These are phyloP conservation scores for Macaca mulatta DNA, from an alignment of 2,113 vertebrate species.

Conservation along the genomic window DNA sequence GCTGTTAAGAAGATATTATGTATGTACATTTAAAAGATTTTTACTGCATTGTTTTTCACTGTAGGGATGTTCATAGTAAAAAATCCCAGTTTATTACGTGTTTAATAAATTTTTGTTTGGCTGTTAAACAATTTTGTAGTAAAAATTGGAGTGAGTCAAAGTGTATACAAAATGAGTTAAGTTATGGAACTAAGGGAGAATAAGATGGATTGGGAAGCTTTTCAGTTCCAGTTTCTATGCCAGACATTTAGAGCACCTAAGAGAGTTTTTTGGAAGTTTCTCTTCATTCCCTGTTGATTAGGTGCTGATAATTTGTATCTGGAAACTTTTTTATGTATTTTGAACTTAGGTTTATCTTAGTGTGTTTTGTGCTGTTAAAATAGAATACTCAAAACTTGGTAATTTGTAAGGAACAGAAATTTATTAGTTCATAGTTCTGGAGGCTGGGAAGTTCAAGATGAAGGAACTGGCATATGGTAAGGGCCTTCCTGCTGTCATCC, in stretches of 20 bases:
- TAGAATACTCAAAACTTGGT: not conserved
- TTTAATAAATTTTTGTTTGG: not conserved
- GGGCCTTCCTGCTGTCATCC: not conserved
- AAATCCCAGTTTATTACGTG: not conserved
- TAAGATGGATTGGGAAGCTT: not conserved
- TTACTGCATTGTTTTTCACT: not conserved
- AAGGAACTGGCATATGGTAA: not conserved
- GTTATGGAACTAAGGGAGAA: not conserved
- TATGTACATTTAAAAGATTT: not conserved
- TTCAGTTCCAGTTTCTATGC: not conserved
- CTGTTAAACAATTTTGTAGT: not conserved
- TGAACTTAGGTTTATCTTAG: not conserved
- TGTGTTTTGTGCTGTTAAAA: not conserved
- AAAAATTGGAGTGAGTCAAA: not conserved
- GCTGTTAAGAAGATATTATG: not conserved
- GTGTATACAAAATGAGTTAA: not conserved
- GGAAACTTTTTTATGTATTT: not conserved
- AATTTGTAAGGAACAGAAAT: not conserved
- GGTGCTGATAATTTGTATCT: not conserved
- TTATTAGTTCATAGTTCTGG: not conserved
- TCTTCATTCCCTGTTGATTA: not conserved
- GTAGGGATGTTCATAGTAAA: not conserved
- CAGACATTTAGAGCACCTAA: not conserved
- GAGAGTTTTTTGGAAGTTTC: not conserved
- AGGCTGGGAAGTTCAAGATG: not conserved